These are phyloP conservation scores for Busseola fusca DNA, from an alignment of 2,888 invertebrate genomes.

Conservation along the genomic window DNA sequence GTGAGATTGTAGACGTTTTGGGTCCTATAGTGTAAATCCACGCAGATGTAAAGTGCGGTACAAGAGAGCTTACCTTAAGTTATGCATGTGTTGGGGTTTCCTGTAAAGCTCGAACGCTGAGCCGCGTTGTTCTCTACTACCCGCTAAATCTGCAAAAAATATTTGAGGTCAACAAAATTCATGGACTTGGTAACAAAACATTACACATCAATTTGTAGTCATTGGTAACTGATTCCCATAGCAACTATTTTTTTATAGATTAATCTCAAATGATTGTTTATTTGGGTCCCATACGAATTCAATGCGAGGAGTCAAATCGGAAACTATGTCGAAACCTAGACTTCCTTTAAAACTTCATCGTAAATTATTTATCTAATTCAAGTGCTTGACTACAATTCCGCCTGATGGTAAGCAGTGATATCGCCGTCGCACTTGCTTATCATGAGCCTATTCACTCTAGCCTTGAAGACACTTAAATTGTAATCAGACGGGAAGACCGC, in stretches of 20 bases:
- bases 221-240: background rate
- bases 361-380: too few species aligned
- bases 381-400: too few species aligned
- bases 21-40: conserved; percentile 42
- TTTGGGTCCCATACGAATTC: background rate
- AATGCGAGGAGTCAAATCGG: background rate
- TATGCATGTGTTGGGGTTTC: conserved; percentile 96
- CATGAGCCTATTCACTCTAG: too few species aligned
- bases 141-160: conserved; percentile 90
- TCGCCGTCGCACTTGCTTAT: too few species aligned
- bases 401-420: too few species aligned
- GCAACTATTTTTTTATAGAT: background rate
- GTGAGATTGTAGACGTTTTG: conserved; percentile 36
- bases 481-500: too few species aligned
- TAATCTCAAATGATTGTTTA: background rate
- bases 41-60: conserved; percentile 29
- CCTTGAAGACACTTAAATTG: too few species aligned
- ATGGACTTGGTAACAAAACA: background rate
- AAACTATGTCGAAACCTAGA: background rate
- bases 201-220: conserved; percentile 3
- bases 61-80: conserved; percentile 90
- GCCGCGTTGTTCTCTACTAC: conserved; percentile 96
- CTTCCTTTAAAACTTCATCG: background rate
- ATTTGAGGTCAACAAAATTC: background rate
- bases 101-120: conserved; percentile 98